Evolutionary conservation across 53 echinoderm and acorn worm species (phyloP), one percentile per base, ranked within the genome.

Genomic region (Luidia sarsii): DNA sequence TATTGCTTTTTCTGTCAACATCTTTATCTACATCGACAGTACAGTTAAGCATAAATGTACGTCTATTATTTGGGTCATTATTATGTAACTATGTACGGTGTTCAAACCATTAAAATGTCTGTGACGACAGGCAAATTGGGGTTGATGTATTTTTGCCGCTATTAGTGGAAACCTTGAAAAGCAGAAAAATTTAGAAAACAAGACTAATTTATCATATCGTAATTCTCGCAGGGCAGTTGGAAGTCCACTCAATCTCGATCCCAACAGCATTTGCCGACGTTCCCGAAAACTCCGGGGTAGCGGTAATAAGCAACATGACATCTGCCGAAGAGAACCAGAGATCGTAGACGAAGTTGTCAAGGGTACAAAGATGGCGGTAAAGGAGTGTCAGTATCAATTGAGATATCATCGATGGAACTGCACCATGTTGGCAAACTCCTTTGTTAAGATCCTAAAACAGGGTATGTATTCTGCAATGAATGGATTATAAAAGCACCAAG

Each of bases 171-270:
- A n/a, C n/a, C n/a, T n/a, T n/a, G n/a, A n/a, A n/a, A n/a, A n/a
- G n/a, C n/a, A n/a, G n/a, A n/a, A n/a, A n/a, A n/a, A n/a, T n/a
- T n/a, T n/a, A n/a, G n/a, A n/a, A n/a, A n/a, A n/a, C n/a, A n/a
- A n/a, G n/a, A n/a, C n/a, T n/a, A n/a, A n/a, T n/a, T n/a, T n/a
- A n/a, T n/a, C n/a, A n/a, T n/a, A n/a, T n/a, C n/a, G n/a, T n/a
- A n/a, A n/a, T n/a, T n/a, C n/a, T n/a, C 55, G 7, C 79, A 97
- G 97, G 97, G 97, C 90, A 34, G 93, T 97, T 18, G 97, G 97
- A 25, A 97, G 93, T 75, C 93, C 97, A 19, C 83, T 97, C 67
- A 90, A 88, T 74, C 87, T 97, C 82, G 97, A 97, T 69, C 93
- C 88, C 49, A 97, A 93, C 84, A 85, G 93, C 61, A 97, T 97